Conservation (phyloP, 2,113 vertebrate species). For the Anhinga rufa region DNA sequence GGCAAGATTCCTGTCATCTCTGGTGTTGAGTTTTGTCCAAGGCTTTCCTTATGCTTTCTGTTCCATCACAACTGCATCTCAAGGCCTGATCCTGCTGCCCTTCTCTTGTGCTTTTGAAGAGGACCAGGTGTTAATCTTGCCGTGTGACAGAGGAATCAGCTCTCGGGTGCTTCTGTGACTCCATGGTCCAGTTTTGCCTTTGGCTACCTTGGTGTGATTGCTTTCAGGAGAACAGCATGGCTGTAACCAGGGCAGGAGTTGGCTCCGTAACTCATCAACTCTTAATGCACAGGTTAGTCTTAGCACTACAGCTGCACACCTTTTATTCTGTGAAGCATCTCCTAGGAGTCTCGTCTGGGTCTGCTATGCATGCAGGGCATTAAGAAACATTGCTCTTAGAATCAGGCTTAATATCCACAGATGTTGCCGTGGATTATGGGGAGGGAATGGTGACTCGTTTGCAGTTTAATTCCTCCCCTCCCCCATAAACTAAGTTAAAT, state of each 20-base stretch:
- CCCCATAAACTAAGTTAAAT: not conserved
- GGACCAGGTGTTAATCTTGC: not conserved
- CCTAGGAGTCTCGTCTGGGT: not conserved
- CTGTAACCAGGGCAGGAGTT: not conserved
- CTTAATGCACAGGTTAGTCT: not conserved
- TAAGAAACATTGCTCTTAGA: not conserved
- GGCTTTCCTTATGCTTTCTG: not conserved
- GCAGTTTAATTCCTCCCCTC: slow-evolving; percentile 1
- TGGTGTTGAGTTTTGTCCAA: not conserved
- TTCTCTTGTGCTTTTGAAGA: not conserved
- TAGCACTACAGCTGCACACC: not conserved
- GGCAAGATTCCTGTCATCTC: not conserved
- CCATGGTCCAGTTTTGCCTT: not conserved
- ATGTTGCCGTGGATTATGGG: slow-evolving; percentile 2
- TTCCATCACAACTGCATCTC: not conserved
- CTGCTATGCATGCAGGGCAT: not conserved
- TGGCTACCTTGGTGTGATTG: fast-evolving
- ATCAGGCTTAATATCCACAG: not conserved
- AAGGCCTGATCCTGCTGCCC: not conserved
- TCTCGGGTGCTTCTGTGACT: not conserved
- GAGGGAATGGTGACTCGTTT: not conserved
- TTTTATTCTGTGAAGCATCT: not conserved
- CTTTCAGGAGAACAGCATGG: not conserved
- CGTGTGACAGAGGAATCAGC: not conserved
- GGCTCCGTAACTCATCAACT: not conserved